Conservation (phyloP, 2,888 invertebrate genomes). For the Meandrusa payeni region DNA sequence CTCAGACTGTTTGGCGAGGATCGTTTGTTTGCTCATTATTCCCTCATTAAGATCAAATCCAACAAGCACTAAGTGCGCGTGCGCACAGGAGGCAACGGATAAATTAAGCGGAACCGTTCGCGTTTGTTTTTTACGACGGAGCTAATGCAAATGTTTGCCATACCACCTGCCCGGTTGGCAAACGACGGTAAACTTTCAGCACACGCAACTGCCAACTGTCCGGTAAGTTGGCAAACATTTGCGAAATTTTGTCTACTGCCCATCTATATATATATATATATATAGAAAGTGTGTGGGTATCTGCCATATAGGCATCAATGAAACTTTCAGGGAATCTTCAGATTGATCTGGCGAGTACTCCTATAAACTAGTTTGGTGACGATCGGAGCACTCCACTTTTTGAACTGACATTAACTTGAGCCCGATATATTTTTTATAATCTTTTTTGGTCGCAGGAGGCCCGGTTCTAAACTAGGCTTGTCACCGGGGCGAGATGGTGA, state of each 20-base stretch:
- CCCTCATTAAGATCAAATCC: conserved; percentile 23
- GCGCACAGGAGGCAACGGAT: conserved; percentile 4
- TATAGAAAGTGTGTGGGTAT: too few relatives aligned
- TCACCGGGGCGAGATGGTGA: too few relatives aligned
- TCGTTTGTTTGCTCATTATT: conserved; percentile 23
- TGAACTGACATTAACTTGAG: too few relatives aligned
- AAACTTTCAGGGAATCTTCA: too few relatives aligned
- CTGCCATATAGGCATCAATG: too few relatives aligned
- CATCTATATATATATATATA: background rate
- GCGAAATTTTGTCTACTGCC: conserved; percentile 2
- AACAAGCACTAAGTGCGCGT: conserved; percentile 23
- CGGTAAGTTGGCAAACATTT: conserved; percentile 36
- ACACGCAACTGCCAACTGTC: conserved; percentile 29
- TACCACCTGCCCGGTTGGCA: conserved; percentile 32
- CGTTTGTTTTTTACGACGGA: conserved; percentile 16
- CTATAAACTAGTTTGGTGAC: too few relatives aligned
- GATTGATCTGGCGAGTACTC: too few relatives aligned
- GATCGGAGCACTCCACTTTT: too few relatives aligned
- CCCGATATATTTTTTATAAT: too few relatives aligned
- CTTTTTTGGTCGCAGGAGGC: too few relatives aligned
- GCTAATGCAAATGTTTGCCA: conserved; percentile 30
- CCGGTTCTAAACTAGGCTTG: too few relatives aligned
- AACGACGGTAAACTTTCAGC: conserved; percentile 31
- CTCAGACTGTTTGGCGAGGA: conserved; percentile 14
- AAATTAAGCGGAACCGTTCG: conserved; percentile 10